These are phyloP conservation scores for Formica selysi DNA, from an alignment of 1,140 invertebrate genomes.

Conservation along the genomic window DNA sequence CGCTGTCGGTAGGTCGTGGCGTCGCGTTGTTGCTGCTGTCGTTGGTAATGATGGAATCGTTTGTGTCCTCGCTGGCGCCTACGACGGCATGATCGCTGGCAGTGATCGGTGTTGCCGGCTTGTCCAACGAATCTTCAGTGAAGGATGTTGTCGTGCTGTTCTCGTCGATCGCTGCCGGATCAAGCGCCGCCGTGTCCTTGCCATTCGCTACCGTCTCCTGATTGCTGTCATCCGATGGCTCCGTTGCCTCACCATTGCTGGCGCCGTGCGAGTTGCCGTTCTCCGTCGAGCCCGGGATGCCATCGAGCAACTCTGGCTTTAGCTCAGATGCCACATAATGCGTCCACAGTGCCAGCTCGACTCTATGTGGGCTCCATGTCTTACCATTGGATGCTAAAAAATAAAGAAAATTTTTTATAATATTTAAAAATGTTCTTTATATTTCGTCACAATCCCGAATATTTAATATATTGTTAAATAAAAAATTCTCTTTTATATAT, in stretches of 20 bases:
- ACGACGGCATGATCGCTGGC: slow-evolving; percentile 65
- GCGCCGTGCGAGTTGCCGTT: slow-evolving; percentile 86
- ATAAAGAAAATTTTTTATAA: slow-evolving; percentile 9
- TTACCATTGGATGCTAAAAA: slow-evolving; percentile 87
- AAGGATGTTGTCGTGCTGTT: slow-evolving; percentile 90
- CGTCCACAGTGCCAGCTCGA: slow-evolving; percentile 96
- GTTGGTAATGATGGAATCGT: slow-evolving; percentile 83
- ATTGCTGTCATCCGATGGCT: slow-evolving; percentile 87
- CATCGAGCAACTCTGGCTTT: slow-evolving; percentile 93
- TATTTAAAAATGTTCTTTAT: neutral
- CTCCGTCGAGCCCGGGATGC: slow-evolving; percentile 89
- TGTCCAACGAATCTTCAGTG: slow-evolving; percentile 91
- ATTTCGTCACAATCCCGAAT: neutral
- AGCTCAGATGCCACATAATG: slow-evolving; percentile 94
- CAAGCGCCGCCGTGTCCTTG: slow-evolving; percentile 76
- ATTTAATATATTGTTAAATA: neutral
- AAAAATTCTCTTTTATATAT: neutral
- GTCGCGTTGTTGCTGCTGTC: slow-evolving; percentile 83
- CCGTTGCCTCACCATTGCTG: slow-evolving; percentile 85
- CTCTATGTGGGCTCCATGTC: slow-evolving; percentile 93
- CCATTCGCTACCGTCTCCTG: slow-evolving; percentile 84
- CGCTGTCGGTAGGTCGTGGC: slow-evolving; percentile 84
- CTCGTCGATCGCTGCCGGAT: slow-evolving; percentile 84
- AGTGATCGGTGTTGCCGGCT: slow-evolving; percentile 85
- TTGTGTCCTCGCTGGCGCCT: slow-evolving; percentile 82